Evolutionary conservation across 1,140 invertebrate species (phyloP), one percentile per base, ranked within the genome.

Genomic region (Musca vetustissima): DNA sequence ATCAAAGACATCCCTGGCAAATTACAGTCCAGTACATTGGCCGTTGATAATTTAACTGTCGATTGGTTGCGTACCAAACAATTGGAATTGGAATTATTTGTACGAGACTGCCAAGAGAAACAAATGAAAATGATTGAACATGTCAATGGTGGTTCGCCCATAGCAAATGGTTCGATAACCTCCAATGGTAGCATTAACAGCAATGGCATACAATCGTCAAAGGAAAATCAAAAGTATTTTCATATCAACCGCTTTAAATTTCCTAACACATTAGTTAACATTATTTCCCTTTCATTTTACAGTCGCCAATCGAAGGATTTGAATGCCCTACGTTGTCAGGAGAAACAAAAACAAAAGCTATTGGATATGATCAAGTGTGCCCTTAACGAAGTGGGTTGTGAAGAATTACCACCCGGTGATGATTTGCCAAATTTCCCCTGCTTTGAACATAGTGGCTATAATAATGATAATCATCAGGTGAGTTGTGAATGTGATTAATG

Each of bases 21-120:
- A 80, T 85, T 95, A 17, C 86, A 90, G 73, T 89, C 91, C 8
- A 93, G 94, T 83, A 89, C 92, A 75, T 78, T 98, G 50, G 93
- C 93, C 0, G 91, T 97, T 0, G 94, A 98, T 83, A 96, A 96
- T 81, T 86, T 95, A 14, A 97, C 95, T 0, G 89, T 95, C 47
- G 93, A 95, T 72, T 93, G 92, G 90, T 79, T 96, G 43, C 87
- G 91, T 71, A 89, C 88, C 68, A 91, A 92, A 71, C 79, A 94
- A 36, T 85, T 85, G 2, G 93, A 96, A 72, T 80, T 96, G 53
- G 93, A 95, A 83, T 83, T 84, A 15, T 85, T 86, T 21, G 83
- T 93, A 22, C 89, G 88, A 76, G 90, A 92, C 49, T 88, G 86
- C 67, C 87, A 90, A 78, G 89, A 90, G 74, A 88, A 87, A 75